phyloP scores from a whole-genome alignment of 2,113 vertebrate species.

The Toxotes jaculatrix region DNA sequence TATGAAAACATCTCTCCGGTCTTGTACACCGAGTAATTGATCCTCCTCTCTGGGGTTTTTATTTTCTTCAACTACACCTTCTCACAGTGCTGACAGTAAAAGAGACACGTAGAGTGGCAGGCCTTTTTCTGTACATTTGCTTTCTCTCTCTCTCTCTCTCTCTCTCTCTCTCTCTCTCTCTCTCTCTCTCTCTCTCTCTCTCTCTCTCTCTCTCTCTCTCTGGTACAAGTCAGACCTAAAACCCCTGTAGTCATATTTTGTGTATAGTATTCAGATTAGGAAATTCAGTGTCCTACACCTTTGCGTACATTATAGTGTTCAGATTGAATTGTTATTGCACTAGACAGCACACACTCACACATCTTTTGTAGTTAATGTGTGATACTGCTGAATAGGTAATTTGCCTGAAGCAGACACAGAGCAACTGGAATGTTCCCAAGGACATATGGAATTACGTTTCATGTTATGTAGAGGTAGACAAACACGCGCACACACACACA shows the following conservation, averaged over 20 bases:
- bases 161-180: not conserved
- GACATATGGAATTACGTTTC: slow-evolving; percentile 76
- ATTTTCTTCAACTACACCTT: slow-evolving; percentile 61
- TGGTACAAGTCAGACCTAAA: not conserved
- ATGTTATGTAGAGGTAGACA: slow-evolving; percentile 50
- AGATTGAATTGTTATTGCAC: slow-evolving; percentile 21
- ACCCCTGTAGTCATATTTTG: not conserved
- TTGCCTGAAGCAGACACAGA: slow-evolving; percentile 53
- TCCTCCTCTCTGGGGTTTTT: slow-evolving; percentile 62
- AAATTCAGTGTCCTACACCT: not conserved
- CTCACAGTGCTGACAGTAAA: slow-evolving; percentile 54
- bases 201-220: not conserved
- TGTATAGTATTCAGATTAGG: not conserved
- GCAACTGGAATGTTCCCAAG: slow-evolving; percentile 70
- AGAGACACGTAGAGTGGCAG: slow-evolving; percentile 19
- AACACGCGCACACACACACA: slow-evolving; percentile 36
- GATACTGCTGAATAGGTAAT: slow-evolving; percentile 60
- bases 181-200: not conserved
- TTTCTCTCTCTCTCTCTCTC: no score
- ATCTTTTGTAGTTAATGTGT: slow-evolving; percentile 11
- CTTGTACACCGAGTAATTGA: slow-evolving; percentile 65
- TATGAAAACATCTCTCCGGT: slow-evolving; percentile 67
- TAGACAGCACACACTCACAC: not conserved
- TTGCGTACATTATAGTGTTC: slow-evolving; percentile 20
- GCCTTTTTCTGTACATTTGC: not conserved